These are phyloP conservation scores for Centropus unirufus DNA, from an alignment of 2,113 vertebrate genomes.

Conservation along the genomic window DNA sequence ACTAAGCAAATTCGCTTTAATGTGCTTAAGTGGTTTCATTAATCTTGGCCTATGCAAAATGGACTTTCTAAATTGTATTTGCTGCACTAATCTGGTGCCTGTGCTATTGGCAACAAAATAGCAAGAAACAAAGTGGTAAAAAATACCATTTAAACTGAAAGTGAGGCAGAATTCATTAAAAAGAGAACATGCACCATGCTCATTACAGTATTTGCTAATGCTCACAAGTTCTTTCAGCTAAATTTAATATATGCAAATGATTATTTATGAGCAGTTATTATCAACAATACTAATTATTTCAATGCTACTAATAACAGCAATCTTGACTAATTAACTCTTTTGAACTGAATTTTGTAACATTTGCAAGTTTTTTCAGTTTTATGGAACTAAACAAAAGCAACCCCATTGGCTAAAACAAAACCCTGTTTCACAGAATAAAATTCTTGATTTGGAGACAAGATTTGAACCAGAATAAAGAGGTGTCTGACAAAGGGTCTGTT, in stretches of 20 bases:
- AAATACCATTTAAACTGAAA: conserved; percentile 44
- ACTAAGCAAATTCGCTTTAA: neutral
- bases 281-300: conserved; percentile 34
- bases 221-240: neutral
- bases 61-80: conserved; percentile 24
- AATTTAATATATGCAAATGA: conserved; percentile 42
- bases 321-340: conserved; percentile 38
- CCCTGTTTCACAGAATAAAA: neutral
- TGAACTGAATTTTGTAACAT: conserved; percentile 33
- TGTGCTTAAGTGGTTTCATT: neutral
- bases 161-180: conserved; percentile 35
- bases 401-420: neutral
- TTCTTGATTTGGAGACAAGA: neutral
- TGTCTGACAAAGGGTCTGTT: neutral
- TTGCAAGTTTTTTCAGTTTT: neutral
- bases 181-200: neutral
- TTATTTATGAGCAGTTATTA: conserved; percentile 40
- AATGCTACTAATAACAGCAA: conserved; percentile 8
- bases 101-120: conserved; percentile 2
- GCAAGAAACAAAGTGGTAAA: conserved; percentile 16
- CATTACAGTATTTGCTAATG: conserved; percentile 34
- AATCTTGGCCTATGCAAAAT: neutral
- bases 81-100: conserved; percentile 1
- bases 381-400: neutral
- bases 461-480: neutral